Base-by-base conservation (phyloP, 2,113 vertebrate species). In the Tragulus kanchil region DNA sequence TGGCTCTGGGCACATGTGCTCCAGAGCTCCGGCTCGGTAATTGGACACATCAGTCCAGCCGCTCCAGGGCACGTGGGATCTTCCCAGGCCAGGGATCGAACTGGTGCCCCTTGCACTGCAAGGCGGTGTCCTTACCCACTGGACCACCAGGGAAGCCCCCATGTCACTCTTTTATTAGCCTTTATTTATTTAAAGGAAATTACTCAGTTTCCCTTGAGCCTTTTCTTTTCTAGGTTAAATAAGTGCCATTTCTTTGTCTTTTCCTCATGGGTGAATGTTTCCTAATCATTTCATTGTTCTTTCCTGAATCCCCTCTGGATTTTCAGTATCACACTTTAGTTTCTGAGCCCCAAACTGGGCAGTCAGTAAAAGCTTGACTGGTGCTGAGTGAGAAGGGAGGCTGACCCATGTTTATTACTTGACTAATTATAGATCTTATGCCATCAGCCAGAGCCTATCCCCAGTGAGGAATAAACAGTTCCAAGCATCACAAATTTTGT, bases 141-240 rank as follows among this genome's bases (percentile, higher is more conserved):
- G 36, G 36, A 36, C 36, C 36, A 36, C 36, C 36, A 36, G 36
- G 36, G 36, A 36, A 36, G 36, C 36, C 36, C 36, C 36, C 75
- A 19, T 89, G 81, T 86, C 81, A 88, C 50, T 92, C 45, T 83
- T 84, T 93, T 2, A 67, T 97, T 96, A 97, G 81, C 64, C 31
- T 67, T 84, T 56, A 71, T 81, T 93, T 98, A 89, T 93, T 95
- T 93, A 97, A 96, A 86, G 97, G 90, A 96, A 93, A 94, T 94
- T 83, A 73, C 36, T 62, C 64, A 64, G 48, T 93, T 97, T 97
- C 94, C 77, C 94, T 65, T 50, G 85, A 93, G 94, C 6, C 56
- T 69, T 65, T 83, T 96, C 65, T 89, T 96, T 96, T 96, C 71
- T 95, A 95, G 97, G 93, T 95, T 96, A 97, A 97, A 78, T 79